Base-by-base conservation (phyloP, 2,888 invertebrate species). In the Thecophora atra region DNA sequence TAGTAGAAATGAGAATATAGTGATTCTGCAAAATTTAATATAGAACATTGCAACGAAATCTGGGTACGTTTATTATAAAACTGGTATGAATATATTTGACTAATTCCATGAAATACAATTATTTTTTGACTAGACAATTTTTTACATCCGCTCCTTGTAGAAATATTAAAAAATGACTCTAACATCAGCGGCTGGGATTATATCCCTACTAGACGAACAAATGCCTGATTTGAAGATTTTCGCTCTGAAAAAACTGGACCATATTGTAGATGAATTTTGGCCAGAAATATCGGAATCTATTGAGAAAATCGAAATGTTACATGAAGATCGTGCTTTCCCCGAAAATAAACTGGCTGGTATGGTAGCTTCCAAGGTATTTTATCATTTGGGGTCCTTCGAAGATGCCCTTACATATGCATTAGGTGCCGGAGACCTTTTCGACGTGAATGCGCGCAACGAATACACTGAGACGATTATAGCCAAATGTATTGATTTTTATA, bases 211-310 rank as follows among this genome's bases (percentile, higher is more conserved):
- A 79, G 97, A 98, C 86, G 98, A 98, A 87, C 94, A 95, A 68
- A 94, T 95, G 89, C 91, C 94, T 17, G 97, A 98, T 87, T 89
- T 98, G 73, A 97, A 98, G 88, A 92, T 95, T 30, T 98, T 97
- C 85, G 98, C 98, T 19, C 87, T 99, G 80, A 93, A 93, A 82
- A 97, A 97, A 84, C 89, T 99, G 80, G 94, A 98, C 87, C 90
- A 91, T 82, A 95, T 99, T 81, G 98, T 98, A 1, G 97, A 98
- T 86, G 95, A 97, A 85, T 99, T 99, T 88, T 99, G 98, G 98
- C 96, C 98, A 11, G 98, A 99, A 88, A 98, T 99, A 80, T 97
- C 98, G 0, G 98, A 99, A 87, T 95, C 97, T 17, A 96, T 99
- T 79, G 95, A 95, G 82, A 98, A 97, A 88, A 98, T 99, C 81